Evolutionary conservation across 2,797 vertebrate genomes (phyloP), one percentile per base, ranked within the genome.

Genomic region (Cottoperca gobio): DNA sequence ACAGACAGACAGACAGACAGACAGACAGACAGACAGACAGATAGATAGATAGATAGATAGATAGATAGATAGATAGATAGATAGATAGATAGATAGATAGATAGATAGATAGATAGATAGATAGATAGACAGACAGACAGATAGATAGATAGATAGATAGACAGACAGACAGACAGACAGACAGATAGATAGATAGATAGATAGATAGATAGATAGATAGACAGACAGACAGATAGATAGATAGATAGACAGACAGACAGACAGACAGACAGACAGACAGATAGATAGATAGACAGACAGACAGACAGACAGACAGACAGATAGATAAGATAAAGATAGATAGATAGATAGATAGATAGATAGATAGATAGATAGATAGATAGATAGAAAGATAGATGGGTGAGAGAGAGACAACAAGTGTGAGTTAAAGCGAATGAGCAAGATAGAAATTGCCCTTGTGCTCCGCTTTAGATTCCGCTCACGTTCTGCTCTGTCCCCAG

Each of bases 401-500:
- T 40, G 23, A 45, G 39, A 49, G 53, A 57, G 39, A 46, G 76
- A 86, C 62, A 79, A 79, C 54, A 74, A 76, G 59, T 81, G 84
- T 73, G 82, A 84, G 70, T 57, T 69, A 81, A 69, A 76, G 66
- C 23, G 7, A 46, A 58, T 2, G 57, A 78, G 82, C 5, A 42
- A 63, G 74, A 75, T 79, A 81, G 67, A 89, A 78, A 89, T 91
- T 85, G 90, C 81, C 85, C 90, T 91, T 91, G 91, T 79, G 76
- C 55, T 48, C 45, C 10, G 35, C 79, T 93, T 86, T 57, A 74
- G 43, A 93, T 89, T 91, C 90, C 0, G 42, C 71, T 88, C 91
- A 92, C 91, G 88, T 91, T 90, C 89, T 70, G 83, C 89, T 92
- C 89, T 90, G 88, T 94, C 92, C 91, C 88, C 89, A 91, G 90